Evolutionary conservation across 2,113 vertebrate genomes (phyloP), one percentile per base, ranked within the genome.

Genomic region (Misgurnus mizolepis): DNA sequence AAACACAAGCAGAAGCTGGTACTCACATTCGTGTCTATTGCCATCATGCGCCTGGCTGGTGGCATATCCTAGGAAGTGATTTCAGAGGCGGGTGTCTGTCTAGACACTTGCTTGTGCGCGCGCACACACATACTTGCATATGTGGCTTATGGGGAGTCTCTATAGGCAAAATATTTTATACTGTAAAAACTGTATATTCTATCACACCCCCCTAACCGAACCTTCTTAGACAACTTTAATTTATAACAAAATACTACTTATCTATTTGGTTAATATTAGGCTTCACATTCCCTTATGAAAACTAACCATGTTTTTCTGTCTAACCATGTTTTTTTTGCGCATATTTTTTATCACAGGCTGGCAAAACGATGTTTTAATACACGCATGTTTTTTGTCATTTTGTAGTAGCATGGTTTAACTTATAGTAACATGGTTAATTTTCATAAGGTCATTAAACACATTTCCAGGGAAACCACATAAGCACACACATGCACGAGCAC

Each of bases 61-160:
- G 78, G 61, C 49, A 67, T 66, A 76, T 78, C 53, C 62, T 50
- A 56, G 47, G 47, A 68, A 41, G 62, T 81, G 22, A 83, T 67
- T 40, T 65, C 67, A 69, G 67, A 75, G 62, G 60, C 61, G 60
- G 41, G 62, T 56, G 18, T 53, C 47, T 45, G 34, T 45, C 80
- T 50, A 62, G 39, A 40, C 17, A 67, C n/a, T 49, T 27, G 70
- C 55, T 47, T n/a, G 56, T 14, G 27, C 14, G 64, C 49, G 34
- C n/a, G 56, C 43, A 50, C 15, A 41, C 45, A 10, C 14, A 43
- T 17, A 3, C 40, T 6, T 15, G 3, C 40, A 17, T 27, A 47
- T 47, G 6, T 47, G 45, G 8, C 4, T 7, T 7, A 47, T 4
- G 45, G 27, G 11, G 15, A 7, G 27, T 60, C 39, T 47, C 27